These are phyloP conservation scores for Drosophila longiperda DNA, from an alignment of 2,888 invertebrate genomes.

Conservation along the genomic window DNA sequence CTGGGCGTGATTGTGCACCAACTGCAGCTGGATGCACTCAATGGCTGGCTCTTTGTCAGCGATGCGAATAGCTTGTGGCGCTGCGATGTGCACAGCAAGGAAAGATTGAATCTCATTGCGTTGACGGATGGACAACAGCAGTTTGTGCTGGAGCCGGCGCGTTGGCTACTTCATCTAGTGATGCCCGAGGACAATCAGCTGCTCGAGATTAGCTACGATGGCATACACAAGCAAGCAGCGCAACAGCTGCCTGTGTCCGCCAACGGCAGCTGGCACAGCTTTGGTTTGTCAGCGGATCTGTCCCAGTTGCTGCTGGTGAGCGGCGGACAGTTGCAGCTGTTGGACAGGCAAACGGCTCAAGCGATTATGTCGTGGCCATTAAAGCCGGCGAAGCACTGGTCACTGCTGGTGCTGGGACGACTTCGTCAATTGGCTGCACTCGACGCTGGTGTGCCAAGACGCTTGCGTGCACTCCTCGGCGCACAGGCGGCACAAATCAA, in stretches of 20 bases:
- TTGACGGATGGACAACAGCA: constrained; percentile 32
- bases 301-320: constrained; percentile 53
- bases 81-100: constrained; percentile 51
- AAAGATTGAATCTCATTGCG: constrained; percentile 12
- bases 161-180: constrained; percentile 67
- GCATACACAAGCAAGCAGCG: constrained; percentile 26
- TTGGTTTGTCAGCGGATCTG: constrained; percentile 35
- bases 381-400: constrained; percentile 49
- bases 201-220: constrained; percentile 76
- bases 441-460: constrained; percentile 91
- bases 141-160: constrained; percentile 61
- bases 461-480: constrained; percentile 93
- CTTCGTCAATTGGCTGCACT: constrained; percentile 89
- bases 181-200: constrained; percentile 46
- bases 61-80: constrained; percentile 55
- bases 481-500: constrained; percentile 90
- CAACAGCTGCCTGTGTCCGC: neutral
- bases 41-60: constrained; percentile 94
- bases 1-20: constrained; percentile 87
- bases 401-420: constrained; percentile 40
- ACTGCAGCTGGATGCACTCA: constrained; percentile 96
- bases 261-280: constrained; percentile 59
- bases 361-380: constrained; percentile 35
- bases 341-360: constrained; percentile 39
- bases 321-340: constrained; percentile 52